Evolutionary conservation across 2,113 vertebrate species (phyloP), one percentile per base, ranked within the genome.

Genomic region (Psilopogon haemacephalus): DNA sequence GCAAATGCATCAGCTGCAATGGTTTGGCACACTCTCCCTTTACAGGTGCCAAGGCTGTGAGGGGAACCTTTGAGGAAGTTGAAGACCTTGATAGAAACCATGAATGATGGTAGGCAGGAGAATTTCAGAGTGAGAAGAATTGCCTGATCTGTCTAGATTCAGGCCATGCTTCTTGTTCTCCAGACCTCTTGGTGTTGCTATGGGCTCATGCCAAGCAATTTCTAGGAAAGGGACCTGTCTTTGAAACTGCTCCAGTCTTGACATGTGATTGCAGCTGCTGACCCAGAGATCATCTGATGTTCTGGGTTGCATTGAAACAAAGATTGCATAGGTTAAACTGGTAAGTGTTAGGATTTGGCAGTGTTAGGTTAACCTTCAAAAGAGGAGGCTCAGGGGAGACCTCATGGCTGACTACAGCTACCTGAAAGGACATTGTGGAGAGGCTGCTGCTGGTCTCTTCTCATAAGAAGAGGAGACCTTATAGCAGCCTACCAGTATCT

Each of bases 121-220:
- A 78, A 78, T 19, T 93, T 69, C 5, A 5, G 38, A 38, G 35
- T 56, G 67, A 72, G 55, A 54, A 60, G 16, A 38, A 28, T 15
- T 91, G 82, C 46, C 42, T 59, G 75, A 63, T 80, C 58, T 78
- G 13, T 17, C 84, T 96, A 91, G 89, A 84, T 68, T 75, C 13
- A 21, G 30, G 86, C 91, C 69, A 64, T 54, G 20, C 12, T n/a
- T 48, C 8, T 82, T 88, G 26, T 75, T 77, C 27, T 83, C 35
- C 55, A 84, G 2, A 81, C 48, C 42, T 78, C 17, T 78, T 78
- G 80, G 64, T 77, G 37, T 77, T 93, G 38, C 46, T 46, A 6
- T 64, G 54, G 86, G 64, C 18, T 86, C 1, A 2, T n/a, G 81
- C 73, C 77, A 90, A 86, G 24, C 4, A 46, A 1, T 69, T 93